A percentile compares a stretch with the other conserved stretches of the same genome.
These are phyloP conservation scores for Cataglyphis altisquamis DNA, from an alignment of 2,888 invertebrate genomes.

Conservation along the genomic window DNA sequence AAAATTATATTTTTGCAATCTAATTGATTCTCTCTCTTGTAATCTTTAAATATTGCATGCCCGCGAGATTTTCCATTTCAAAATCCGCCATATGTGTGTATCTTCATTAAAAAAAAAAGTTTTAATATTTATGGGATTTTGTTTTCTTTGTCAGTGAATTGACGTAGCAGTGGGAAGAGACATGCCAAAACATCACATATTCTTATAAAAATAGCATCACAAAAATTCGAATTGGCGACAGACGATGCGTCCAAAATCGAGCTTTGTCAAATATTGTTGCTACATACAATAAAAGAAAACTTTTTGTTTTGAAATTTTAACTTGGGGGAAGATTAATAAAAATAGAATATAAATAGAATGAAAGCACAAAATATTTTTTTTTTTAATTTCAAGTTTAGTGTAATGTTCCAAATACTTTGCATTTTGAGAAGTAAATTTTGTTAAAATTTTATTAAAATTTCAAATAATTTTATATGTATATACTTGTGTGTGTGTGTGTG, in stretches of 20 bases:
- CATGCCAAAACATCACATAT: constrained; percentile 35
- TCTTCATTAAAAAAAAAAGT: background rate
- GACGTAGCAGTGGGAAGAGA: constrained; percentile 40
- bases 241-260: constrained; percentile 1
- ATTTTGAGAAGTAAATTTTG: background rate
- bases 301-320: background rate
- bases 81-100: background rate
- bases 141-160: constrained; percentile 32
- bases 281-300: background rate
- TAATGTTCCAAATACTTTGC: background rate
- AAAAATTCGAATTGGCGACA: constrained; percentile 43
- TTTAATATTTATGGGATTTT: constrained; percentile 35
- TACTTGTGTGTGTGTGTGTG: too few relatives aligned
- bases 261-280: constrained; percentile 16
- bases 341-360: background rate
- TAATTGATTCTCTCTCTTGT: background rate
- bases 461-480: background rate
- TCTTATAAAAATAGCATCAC: constrained; percentile 53
- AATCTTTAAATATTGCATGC: background rate
- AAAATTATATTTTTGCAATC: background rate
- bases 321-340: background rate
- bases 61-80: too few relatives aligned
- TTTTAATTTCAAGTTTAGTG: background rate
- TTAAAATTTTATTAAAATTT: background rate
- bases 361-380: background rate